phyloP scores from a whole-genome alignment of 1,140 invertebrate genomes.

The Drosophila serrata region DNA sequence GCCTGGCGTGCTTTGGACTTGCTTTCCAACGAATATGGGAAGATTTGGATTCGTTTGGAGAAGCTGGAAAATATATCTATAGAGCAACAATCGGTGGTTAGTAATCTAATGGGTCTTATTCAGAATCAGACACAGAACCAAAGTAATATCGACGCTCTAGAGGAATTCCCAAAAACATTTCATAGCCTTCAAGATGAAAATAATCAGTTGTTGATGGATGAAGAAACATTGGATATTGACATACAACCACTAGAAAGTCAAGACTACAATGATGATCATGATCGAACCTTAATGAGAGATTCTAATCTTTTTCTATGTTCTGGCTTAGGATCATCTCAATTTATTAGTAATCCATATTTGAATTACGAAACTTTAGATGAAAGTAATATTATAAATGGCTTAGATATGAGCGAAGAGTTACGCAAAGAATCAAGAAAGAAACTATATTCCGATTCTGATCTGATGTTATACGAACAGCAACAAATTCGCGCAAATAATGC shows the following conservation, averaged over 20 bases:
- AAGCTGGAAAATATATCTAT: conserved; percentile 95
- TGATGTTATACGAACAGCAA: conserved; percentile 67
- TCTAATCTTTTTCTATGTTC: conserved; percentile 30
- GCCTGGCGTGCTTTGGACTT: conserved; percentile 96
- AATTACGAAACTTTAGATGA: conserved; percentile 24
- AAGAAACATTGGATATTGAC: conserved; percentile 16
- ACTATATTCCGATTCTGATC: conserved; percentile 63
- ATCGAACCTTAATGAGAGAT: neutral
- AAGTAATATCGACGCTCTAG: conserved; percentile 7
- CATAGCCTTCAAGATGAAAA: conserved; percentile 26
- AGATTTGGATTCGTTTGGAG: conserved; percentile 97
- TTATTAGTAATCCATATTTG: conserved; percentile 14
- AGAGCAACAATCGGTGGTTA: conserved; percentile 96
- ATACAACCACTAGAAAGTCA: conserved; percentile 5
- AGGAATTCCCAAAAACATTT: conserved; percentile 5
- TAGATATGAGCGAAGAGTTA: conserved; percentile 5
- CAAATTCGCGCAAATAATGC: conserved; percentile 71
- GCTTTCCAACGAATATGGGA: conserved; percentile 95
- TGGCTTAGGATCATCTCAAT: conserved; percentile 4
- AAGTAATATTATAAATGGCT: conserved; percentile 9
- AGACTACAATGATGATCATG: conserved; percentile 16
- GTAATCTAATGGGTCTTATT: conserved; percentile 94
- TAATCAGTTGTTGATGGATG: conserved; percentile 29
- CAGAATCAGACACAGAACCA: conserved; percentile 38
- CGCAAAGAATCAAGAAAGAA: conserved; percentile 16